phyloP scores from a whole-genome alignment of 2,888 invertebrate species.

The Nomada lathburiana region DNA sequence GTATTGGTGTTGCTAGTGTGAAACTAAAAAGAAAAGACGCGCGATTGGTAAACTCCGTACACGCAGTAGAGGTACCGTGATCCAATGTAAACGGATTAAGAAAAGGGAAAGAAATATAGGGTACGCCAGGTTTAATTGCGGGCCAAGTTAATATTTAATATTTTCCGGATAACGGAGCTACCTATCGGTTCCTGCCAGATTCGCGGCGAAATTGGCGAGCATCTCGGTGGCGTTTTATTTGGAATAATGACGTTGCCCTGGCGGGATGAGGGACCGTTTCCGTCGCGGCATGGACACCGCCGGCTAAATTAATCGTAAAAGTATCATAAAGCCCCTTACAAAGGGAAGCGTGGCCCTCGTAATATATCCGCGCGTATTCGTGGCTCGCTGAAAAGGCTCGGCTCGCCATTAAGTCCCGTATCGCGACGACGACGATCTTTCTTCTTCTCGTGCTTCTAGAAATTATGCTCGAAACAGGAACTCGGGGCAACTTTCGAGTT shows the following conservation, averaged over 20 bases:
- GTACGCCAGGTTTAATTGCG: background rate
- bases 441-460: conserved; percentile 39
- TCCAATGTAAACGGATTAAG: no score
- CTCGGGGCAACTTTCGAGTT: conserved; percentile 33
- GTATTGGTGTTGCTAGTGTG: no score
- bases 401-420: conserved; percentile 46
- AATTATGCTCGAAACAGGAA: conserved; percentile 53
- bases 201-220: conserved; percentile 51
- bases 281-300: conserved; percentile 23
- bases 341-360: conserved; percentile 35
- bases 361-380: conserved; percentile 15
- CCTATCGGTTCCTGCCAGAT: conserved; percentile 17
- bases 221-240: conserved; percentile 36
- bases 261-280: conserved; percentile 42
- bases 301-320: conserved; percentile 63
- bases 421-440: conserved; percentile 52
- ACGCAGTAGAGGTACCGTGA: no score
- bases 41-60: no score
- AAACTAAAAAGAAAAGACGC: background rate
- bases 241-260: conserved; percentile 44
- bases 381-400: conserved; percentile 28
- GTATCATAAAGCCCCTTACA: conserved; percentile 52
- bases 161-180: conserved; percentile 24
- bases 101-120: no score
- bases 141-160: background rate